Conservation (phyloP, 2,113 vertebrate species). For the Barbus barbus region DNA sequence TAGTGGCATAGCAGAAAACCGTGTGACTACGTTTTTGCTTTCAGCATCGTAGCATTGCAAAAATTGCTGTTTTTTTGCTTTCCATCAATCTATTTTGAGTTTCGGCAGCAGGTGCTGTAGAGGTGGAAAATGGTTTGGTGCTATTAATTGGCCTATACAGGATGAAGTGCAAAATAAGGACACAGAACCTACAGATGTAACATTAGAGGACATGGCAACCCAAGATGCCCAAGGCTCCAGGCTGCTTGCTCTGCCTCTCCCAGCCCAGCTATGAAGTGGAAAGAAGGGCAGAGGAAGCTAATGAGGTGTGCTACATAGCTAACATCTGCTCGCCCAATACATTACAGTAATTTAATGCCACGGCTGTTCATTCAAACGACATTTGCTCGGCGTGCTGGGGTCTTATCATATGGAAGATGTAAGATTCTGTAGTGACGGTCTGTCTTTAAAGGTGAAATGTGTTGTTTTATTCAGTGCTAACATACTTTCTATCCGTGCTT, state of each 20-base stretch:
- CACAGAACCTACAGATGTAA: not conserved
- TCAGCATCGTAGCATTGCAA: not conserved
- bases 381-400: not conserved
- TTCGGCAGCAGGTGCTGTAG: not conserved
- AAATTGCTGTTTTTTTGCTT: not conserved
- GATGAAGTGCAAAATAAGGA: not conserved
- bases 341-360: constrained; percentile 26
- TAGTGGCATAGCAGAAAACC: not conserved
- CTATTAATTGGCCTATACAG: constrained; percentile 13
- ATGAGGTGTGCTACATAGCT: constrained; percentile 40
- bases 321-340: constrained; percentile 30
- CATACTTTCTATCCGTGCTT: not conserved
- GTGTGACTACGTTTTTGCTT: not conserved
- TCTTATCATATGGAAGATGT: not conserved
- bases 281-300: constrained; percentile 24
- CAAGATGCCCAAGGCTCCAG: constrained; percentile 25
- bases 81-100: constrained; percentile 22
- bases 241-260: constrained; percentile 10
- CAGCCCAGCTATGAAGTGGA: not conserved
- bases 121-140: constrained; percentile 5
- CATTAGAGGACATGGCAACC: constrained; percentile 26
- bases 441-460: not conserved
- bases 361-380: not conserved
- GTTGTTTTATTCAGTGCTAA: not conserved
- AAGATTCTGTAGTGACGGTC: not conserved